A percentile compares a stretch with the other conserved stretches of the same genome.
Conservation (phyloP, 1,140 invertebrate species). For the Triops cancriformis region DNA sequence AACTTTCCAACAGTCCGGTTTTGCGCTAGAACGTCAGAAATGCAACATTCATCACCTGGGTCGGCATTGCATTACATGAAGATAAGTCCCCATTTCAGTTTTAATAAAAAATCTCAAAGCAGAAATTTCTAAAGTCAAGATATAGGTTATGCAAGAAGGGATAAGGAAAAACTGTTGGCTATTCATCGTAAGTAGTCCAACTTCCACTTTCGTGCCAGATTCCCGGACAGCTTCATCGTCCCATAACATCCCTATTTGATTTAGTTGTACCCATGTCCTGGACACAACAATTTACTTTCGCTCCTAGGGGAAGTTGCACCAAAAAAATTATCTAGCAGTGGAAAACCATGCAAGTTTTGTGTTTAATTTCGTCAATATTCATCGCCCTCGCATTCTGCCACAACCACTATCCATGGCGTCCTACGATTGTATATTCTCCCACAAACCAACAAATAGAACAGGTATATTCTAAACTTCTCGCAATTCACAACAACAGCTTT, state of each 20-base stretch:
- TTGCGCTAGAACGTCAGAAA: no score
- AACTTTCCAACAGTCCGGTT: no score
- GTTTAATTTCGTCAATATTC: not conserved
- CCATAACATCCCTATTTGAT: not conserved
- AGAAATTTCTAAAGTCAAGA: not conserved
- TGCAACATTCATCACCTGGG: no score
- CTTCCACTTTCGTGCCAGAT: not conserved
- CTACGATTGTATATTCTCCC: not conserved
- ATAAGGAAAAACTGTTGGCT: not conserved
- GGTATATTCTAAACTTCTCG: no score
- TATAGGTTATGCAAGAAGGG: not conserved
- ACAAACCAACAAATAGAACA: not conserved
- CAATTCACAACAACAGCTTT: no score
- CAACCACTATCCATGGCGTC: not conserved
- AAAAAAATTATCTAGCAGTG: not conserved
- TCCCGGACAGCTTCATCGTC: not conserved
- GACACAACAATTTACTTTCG: not conserved
- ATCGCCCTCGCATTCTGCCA: not conserved
- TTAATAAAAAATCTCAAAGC: not conserved
- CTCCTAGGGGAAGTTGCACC: no score
- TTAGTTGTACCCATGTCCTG: not conserved
- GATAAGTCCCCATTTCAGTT: not conserved
- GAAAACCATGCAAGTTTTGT: not conserved
- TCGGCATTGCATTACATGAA: no score
- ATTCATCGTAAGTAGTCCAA: constrained; percentile 6